phyloP scores from a whole-genome alignment of 2,797 vertebrate genomes.

The Esox lucius region DNA sequence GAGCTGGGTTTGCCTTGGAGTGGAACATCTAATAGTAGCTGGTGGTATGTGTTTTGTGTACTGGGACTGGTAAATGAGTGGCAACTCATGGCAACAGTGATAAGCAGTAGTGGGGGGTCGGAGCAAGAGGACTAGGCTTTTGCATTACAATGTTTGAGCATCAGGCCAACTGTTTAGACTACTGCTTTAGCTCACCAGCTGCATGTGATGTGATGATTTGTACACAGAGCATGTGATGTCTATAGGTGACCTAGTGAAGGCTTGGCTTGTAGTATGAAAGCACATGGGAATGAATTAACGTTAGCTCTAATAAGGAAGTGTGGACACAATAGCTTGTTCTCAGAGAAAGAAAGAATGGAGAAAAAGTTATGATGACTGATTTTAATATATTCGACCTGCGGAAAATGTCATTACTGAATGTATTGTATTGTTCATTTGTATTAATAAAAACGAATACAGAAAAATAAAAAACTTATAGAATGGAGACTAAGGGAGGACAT shows the following conservation, averaged over 20 bases:
- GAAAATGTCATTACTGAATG: too few relatives aligned
- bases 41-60: not conserved
- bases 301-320: not conserved
- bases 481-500: not conserved
- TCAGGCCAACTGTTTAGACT: conserved; percentile 4
- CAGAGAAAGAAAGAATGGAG: not conserved
- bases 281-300: not conserved
- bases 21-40: not conserved
- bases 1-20: not conserved
- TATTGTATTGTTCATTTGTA: too few relatives aligned
- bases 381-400: too few relatives aligned
- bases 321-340: not conserved
- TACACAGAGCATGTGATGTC: conserved; percentile 51
- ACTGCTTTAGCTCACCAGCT: conserved; percentile 11
- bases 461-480: not conserved
- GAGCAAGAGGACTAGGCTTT: conserved; percentile 25
- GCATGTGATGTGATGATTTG: conserved; percentile 48
- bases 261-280: not conserved
- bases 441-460: not conserved
- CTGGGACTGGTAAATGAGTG: conserved; percentile 9
- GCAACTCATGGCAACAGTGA: conserved; percentile 17
- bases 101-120: not conserved
- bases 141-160: conserved; percentile 29
- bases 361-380: too few relatives aligned
- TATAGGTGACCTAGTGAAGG: conserved; percentile 38